Conservation (phyloP, 2,888 invertebrate species). For the Rhaphigaster nebulosa region DNA sequence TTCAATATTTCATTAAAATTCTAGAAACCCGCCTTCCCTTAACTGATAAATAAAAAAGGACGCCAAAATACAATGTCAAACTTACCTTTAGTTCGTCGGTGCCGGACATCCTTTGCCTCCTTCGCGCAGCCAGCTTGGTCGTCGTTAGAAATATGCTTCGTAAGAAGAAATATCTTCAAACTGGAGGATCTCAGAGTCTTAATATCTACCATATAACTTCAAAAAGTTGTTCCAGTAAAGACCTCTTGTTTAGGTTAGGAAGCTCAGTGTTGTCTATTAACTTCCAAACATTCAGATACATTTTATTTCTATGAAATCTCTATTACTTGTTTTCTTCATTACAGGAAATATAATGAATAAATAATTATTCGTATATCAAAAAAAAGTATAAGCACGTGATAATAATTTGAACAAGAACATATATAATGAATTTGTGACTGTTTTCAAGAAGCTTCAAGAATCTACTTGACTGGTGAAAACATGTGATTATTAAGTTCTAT, state of each 20-base stretch:
- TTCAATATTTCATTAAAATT: not conserved
- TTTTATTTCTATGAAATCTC: not conserved
- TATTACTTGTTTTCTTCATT: not conserved
- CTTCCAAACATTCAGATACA: not conserved
- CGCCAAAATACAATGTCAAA: constrained; percentile 50
- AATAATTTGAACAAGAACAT: constrained; percentile 5
- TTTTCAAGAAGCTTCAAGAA: not conserved
- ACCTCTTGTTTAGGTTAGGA: constrained; percentile 50
- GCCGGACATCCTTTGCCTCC: constrained; percentile 62
- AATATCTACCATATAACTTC: constrained; percentile 48
- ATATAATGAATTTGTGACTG: not conserved
- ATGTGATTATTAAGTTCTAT: not conserved
- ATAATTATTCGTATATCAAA: not conserved
- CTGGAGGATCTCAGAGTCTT: constrained; percentile 1
- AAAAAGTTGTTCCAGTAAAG: constrained; percentile 33
- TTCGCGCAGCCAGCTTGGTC: constrained; percentile 60
- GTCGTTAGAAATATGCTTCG: constrained; percentile 39
- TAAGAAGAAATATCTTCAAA: constrained; percentile 19
- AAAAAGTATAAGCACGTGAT: not conserved
- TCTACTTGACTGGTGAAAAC: not conserved
- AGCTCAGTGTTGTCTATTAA: constrained; percentile 39
- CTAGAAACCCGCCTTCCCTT: constrained; percentile 26
- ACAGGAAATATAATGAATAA: not conserved
- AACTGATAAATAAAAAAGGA: constrained; percentile 46
- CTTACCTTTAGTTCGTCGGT: constrained; percentile 64